These are phyloP conservation scores for Drosophila santomea DNA, from an alignment of 1,140 invertebrate species.

Conservation along the genomic window DNA sequence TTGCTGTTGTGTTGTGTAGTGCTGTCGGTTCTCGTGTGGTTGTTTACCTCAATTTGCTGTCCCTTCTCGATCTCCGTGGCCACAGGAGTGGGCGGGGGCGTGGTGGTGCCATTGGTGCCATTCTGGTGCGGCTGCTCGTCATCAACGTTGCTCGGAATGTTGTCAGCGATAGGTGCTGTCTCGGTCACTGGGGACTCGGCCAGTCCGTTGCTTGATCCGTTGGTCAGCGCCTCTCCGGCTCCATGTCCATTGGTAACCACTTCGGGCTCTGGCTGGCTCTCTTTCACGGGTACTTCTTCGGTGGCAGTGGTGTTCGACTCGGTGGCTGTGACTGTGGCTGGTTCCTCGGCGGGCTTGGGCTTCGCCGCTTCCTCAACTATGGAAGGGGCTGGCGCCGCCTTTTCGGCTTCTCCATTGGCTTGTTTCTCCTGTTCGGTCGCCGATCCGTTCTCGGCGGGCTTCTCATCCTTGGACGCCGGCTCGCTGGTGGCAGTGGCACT, in stretches of 20 bases:
- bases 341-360: constrained; percentile 37
- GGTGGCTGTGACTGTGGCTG: constrained; percentile 35
- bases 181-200: constrained; percentile 59
- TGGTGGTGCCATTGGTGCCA: constrained; percentile 71
- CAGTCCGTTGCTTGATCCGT: constrained; percentile 68
- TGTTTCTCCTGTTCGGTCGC: constrained; percentile 64
- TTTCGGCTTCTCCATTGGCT: constrained; percentile 62
- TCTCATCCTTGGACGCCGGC: constrained; percentile 50
- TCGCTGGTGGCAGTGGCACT: constrained; percentile 35
- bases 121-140: constrained; percentile 73
- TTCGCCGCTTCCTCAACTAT: constrained; percentile 47
- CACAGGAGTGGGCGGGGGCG: constrained; percentile 73
- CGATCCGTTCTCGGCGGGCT: constrained; percentile 71
- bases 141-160: constrained; percentile 59
- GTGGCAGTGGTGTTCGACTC: constrained; percentile 84
- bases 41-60: constrained; percentile 84
- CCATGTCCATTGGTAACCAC: constrained; percentile 74
- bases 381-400: constrained; percentile 34
- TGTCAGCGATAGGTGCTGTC: constrained; percentile 40
- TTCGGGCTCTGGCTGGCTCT: constrained; percentile 27
- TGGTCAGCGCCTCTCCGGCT: constrained; percentile 55
- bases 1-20: constrained; percentile 47
- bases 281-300: constrained; percentile 46
- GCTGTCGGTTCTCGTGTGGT: constrained; percentile 57
- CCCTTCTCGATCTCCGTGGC: constrained; percentile 66